These are phyloP conservation scores for Pterophyllum scalare DNA, from an alignment of 2,113 vertebrate genomes.

Conservation along the genomic window DNA sequence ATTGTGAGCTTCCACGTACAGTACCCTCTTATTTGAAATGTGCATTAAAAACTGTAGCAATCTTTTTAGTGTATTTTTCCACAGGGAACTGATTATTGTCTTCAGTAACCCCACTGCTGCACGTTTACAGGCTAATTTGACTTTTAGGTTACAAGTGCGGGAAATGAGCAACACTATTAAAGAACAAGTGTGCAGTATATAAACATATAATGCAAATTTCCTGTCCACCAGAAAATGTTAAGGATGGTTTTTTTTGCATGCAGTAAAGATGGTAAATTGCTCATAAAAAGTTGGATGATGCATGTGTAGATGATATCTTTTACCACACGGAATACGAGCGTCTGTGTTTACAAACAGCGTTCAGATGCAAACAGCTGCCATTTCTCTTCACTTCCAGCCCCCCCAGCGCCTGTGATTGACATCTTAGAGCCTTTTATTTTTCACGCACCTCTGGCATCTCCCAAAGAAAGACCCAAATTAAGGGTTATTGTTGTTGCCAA, in stretches of 20 bases:
- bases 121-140: slow-evolving; percentile 29
- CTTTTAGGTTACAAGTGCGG: slow-evolving; percentile 44
- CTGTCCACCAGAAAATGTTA: slow-evolving; percentile 10
- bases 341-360: slow-evolving; percentile 48
- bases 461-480: slow-evolving; percentile 76
- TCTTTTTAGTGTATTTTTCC: not conserved
- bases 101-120: not conserved
- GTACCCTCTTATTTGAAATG: not conserved
- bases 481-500: slow-evolving; percentile 81
- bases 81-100: slow-evolving; percentile 38
- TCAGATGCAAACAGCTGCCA: not conserved
- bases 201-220: slow-evolving; percentile 22
- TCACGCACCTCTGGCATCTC: slow-evolving; percentile 60
- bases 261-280: not conserved
- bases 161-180: slow-evolving; percentile 52
- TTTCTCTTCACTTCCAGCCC: slow-evolving; percentile 7
- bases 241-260: not conserved
- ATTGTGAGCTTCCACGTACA: not conserved
- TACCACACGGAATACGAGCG: not conserved
- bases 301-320: slow-evolving; percentile 16
- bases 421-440: slow-evolving; percentile 40
- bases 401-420: slow-evolving; percentile 3
- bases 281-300: not conserved
- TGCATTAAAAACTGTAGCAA: not conserved
- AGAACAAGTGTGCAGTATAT: slow-evolving; percentile 29